Evolutionary conservation across 2,113 vertebrate genomes (phyloP).

Genomic region (Lagenorhynchus albirostris): DNA sequence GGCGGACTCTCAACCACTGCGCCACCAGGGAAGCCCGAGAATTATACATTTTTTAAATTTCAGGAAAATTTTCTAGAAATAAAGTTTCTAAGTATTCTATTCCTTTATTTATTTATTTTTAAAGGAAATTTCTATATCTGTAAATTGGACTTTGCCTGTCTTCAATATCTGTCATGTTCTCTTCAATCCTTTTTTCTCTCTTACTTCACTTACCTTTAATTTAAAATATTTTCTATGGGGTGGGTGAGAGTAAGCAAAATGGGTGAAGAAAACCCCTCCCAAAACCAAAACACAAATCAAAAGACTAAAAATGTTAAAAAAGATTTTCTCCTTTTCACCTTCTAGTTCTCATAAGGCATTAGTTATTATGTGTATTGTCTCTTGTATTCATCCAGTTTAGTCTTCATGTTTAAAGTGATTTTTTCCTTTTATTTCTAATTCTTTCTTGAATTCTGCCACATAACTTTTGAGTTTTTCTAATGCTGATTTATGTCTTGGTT

Average conservation of each 20-base stretch:
- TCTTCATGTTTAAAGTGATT: background rate
- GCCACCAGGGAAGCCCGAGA: no score
- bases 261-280: no score
- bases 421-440: background rate
- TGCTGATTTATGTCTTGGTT: background rate
- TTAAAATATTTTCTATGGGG: background rate
- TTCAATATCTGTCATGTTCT: background rate
- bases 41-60: background rate
- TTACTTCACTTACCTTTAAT: background rate
- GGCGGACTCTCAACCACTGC: no score
- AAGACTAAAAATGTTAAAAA: no score
- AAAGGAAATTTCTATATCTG: background rate
- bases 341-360: background rate
- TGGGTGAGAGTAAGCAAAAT: no score
- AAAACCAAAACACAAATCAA: no score
- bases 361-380: background rate
- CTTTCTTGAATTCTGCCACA: background rate
- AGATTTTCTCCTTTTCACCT: background rate
- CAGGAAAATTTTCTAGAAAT: background rate
- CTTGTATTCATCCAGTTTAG: background rate
- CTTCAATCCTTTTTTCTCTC: background rate
- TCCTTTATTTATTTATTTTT: background rate
- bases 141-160: background rate
- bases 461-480: background rate
- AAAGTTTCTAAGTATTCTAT: background rate